Base-by-base conservation (phyloP, 2,888 invertebrate genomes). In the Drosophila formosana region DNA sequence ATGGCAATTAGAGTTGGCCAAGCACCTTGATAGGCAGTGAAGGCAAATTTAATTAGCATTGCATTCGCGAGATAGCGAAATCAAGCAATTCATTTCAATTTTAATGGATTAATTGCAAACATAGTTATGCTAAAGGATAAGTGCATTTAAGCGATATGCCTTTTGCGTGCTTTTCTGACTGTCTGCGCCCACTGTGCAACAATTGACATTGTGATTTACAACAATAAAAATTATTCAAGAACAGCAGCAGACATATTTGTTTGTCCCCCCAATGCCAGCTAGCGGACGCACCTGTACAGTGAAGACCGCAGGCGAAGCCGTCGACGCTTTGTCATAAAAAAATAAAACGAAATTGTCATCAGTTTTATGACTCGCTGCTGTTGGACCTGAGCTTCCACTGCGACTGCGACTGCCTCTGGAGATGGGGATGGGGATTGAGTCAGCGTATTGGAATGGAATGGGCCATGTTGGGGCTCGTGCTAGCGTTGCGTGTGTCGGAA, bases 321-420 rank as follows among this genome's bases (percentile, higher is more conserved):
- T n/a, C 64, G 81, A 65, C 72, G 69, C 55, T 64, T 50, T 76
- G 80, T 71, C 83, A 83, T 85, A 84, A 84, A 81, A 71, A 84
- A 85, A 81, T 75, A 83, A 77, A 81, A 89, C 78, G 72, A 84
- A 83, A 87, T 81, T 89, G 89, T 89, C 83, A 84, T 84, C 78
- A 87, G 56, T 84, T 84, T 84, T 84, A 84, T 78, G 88, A 75
- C 68, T 62, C 72, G 75, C 76, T 70, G 81, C 78, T 64, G 78
- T 76, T 68, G 66, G 64, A 49, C 58, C 47, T 46, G 45, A 25
- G 52, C 50, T 28, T 64, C 53, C 32, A 53, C 56, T 63, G 68
- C 47, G 62, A 50, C 46, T 50, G 41, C 13, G 18, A 52, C 25
- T 37, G 41, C 11, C n/a, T 43, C 25, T 37, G 69, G 32, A 30